Evolutionary conservation across 2,888 invertebrate species (phyloP), one percentile per base, ranked within the genome.

Genomic region (Cecidostiba fungosa): DNA sequence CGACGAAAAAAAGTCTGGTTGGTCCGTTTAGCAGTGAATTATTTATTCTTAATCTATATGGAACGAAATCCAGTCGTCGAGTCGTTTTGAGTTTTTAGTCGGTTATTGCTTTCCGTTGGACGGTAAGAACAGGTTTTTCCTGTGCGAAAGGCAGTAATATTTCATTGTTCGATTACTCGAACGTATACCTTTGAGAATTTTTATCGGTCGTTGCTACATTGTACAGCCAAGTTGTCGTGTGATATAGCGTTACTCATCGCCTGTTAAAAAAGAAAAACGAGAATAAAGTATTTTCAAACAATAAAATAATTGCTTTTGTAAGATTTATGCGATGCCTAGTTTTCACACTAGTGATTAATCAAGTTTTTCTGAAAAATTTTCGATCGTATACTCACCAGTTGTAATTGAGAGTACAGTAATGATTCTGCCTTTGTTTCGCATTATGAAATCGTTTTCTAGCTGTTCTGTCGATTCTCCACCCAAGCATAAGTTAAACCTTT

Each of bases 111-210:
- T 32, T 59, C n/a, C 36, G 14, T 32, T 77, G 36, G 59, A 59
- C 32, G 6, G n/a, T 23, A 39, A 36, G 43, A 66, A 78, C 77
- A 47, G 77, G 77, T 78, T 78, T 32, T 66, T 36, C n/a, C 77
- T 26, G 1, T 16, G 6, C 1, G n/a, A n/a, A 8, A 16, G 10
- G 62, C 39, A 1, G 39, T 8, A 2, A 66, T 77, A 78, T 43
- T 14, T 78, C 66, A 23, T 14, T 29, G 62, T 47, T 43, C 26
- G 62, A 77, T 32, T 77, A 26, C 26, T 66, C 66, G 12, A 66
- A 14, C n/a, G n/a, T 6, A 6, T 23, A n/a, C 29, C 12, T 66
- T 23, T 0, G 62, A 66, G 62, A 14, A 66, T 66, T 29, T 78
- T 66, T 78, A 78, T 78, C 39, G 62, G 26, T n/a, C 19, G 43